Percentiles rank a stretch among this genome's conserved stretches.
These are phyloP conservation scores for Pollenia labialis DNA, from an alignment of 2,888 invertebrate genomes.

Conservation along the genomic window DNA sequence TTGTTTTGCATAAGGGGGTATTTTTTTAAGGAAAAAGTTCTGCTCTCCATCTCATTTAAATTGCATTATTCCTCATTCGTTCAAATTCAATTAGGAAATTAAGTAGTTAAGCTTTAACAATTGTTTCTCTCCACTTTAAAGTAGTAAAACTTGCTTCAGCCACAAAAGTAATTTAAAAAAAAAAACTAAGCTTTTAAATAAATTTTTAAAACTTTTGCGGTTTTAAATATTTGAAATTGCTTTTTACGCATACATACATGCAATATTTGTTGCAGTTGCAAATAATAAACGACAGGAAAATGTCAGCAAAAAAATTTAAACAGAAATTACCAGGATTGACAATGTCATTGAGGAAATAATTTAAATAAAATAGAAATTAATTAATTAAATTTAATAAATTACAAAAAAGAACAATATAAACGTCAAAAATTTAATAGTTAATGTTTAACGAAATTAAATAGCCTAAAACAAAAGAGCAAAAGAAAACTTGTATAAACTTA, in stretches of 20 bases:
- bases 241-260: conserved; percentile 25
- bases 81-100: background rate
- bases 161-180: background rate
- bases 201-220: conserved; percentile 22
- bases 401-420: background rate
- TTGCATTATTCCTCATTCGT: background rate
- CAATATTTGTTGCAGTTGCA: conserved; percentile 1
- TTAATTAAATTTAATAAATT: background rate
- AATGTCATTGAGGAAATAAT: background rate
- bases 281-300: conserved; percentile 36
- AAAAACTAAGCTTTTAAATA: background rate
- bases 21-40: no score
- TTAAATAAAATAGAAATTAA: background rate
- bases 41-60: background rate
- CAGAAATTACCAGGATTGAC: background rate
- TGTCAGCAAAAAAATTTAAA: background rate
- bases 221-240: conserved; percentile 41
- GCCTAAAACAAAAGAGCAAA: background rate
- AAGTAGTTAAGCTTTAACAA: background rate
- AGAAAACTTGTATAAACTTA: conserved; percentile 14
- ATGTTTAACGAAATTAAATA: background rate
- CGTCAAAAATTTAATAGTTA: background rate
- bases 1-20: no score
- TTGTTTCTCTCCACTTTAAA: background rate
- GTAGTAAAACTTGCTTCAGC: background rate